Evolutionary conservation across 2,113 vertebrate genomes (phyloP).

Genomic region (Coptodon rendalli): DNA sequence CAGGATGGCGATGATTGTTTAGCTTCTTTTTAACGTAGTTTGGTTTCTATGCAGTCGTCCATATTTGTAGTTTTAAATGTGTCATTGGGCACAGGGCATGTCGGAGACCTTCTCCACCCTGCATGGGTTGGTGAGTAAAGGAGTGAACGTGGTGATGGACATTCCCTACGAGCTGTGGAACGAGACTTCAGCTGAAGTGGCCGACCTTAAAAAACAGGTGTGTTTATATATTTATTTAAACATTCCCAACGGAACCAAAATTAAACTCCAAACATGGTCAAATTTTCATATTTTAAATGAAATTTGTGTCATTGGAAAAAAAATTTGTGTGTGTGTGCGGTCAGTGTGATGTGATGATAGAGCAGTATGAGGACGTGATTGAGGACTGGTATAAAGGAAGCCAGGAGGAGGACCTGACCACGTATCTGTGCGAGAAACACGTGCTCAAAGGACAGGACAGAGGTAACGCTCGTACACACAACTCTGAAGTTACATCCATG

Average conservation of each 20-base stretch:
- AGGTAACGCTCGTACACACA: conserved; percentile 63
- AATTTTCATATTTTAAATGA: neutral
- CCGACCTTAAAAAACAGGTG: conserved; percentile 98
- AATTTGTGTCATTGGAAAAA: neutral
- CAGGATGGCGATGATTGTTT: neutral
- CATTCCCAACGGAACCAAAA: neutral
- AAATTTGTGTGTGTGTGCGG: neutral
- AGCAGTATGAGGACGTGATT: conserved; percentile 91
- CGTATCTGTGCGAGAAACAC: conserved; percentile 87
- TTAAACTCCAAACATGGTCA: neutral
- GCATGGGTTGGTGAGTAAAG: conserved; percentile 92
- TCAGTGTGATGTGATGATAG: conserved; percentile 91
- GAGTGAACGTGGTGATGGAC: conserved; percentile 98
- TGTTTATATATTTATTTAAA: neutral
- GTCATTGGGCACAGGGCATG: conserved; percentile 76
- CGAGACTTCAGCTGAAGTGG: conserved; percentile 93
- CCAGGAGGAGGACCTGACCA: conserved; percentile 89
- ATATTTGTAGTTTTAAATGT: neutral
- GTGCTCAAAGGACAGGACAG: conserved; percentile 88
- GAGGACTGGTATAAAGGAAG: conserved; percentile 95
- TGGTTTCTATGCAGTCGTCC: neutral
- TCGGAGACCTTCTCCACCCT: conserved; percentile 96
- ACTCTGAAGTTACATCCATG: neutral
- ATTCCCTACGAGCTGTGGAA: conserved; percentile 98
- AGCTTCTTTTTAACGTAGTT: neutral